phyloP scores from a whole-genome alignment of 2,888 invertebrate species.

The Strigamia transsilvanica region DNA sequence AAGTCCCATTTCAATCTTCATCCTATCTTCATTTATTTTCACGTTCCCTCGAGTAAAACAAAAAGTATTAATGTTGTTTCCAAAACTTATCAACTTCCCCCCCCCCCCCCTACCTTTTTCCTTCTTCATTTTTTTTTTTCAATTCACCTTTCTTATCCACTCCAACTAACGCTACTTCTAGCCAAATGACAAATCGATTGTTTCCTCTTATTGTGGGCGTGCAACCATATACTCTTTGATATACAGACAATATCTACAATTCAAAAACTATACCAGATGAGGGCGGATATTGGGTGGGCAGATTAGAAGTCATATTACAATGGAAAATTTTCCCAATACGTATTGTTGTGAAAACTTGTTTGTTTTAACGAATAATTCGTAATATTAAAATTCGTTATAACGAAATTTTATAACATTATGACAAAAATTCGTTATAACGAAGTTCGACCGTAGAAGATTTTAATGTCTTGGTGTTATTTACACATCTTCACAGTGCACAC shows the following conservation, averaged over 20 bases:
- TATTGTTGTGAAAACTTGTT: too few species aligned
- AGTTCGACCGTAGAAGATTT: too few species aligned
- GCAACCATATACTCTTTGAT: neutral
- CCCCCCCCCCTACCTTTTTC: neutral
- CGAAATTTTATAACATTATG: too few species aligned
- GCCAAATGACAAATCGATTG: conserved; percentile 32
- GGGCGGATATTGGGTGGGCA: too few species aligned
- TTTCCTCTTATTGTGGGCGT: neutral
- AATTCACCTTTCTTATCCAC: neutral
- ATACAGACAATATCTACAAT: neutral
- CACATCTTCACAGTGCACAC: too few species aligned
- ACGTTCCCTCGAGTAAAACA: conserved; percentile 43
- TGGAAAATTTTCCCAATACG: too few species aligned
- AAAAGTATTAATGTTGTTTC: conserved; percentile 49
- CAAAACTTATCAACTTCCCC: conserved; percentile 36
- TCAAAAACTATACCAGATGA: neutral
- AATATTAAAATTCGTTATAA: too few species aligned
- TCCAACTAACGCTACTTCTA: neutral
- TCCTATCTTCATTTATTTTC: conserved; percentile 48
- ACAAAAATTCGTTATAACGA: too few species aligned
- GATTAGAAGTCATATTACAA: too few species aligned
- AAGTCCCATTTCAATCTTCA: conserved; percentile 49
- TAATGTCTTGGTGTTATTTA: too few species aligned
- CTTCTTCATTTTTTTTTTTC: neutral
- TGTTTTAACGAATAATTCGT: too few species aligned